Conservation (phyloP, 2,113 vertebrate genomes). For the Hipposideros armiger region DNA sequence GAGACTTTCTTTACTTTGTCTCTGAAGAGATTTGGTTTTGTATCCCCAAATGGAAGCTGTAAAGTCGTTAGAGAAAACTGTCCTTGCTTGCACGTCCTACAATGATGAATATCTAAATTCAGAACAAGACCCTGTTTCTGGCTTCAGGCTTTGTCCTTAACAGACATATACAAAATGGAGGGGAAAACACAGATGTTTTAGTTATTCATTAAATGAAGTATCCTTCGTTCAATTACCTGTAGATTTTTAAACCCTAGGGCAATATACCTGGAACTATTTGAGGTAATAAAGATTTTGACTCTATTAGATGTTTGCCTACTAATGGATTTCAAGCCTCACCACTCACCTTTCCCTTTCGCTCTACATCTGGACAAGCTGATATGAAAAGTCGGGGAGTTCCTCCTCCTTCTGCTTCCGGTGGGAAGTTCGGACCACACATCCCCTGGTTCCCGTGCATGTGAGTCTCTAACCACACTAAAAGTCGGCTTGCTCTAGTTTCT, state of each 20-base stretch:
- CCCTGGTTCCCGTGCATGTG: too few species aligned
- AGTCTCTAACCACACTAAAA: neutral
- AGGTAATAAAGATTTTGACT: neutral
- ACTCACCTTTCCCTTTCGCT: neutral
- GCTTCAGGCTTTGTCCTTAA: neutral
- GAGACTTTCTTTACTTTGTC: neutral
- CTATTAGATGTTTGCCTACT: neutral
- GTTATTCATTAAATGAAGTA: neutral
- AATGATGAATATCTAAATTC: neutral
- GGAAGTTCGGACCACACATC: neutral
- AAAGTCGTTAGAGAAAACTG: constrained; percentile 7
- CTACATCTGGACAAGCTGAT: neutral
- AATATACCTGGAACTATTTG: neutral
- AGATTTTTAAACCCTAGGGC: neutral
- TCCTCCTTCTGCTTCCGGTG: neutral
- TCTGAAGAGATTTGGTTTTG: constrained; percentile 1
- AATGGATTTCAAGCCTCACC: neutral
- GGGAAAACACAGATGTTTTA: neutral
- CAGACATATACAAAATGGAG: neutral
- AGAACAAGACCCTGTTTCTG: neutral
- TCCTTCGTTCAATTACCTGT: neutral
- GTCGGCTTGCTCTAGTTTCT: neutral
- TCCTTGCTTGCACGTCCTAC: neutral
- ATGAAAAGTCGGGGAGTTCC: neutral
- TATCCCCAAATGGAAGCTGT: neutral